These are phyloP conservation scores for Drosophila monieri DNA, from an alignment of 2,888 invertebrate genomes.

Conservation along the genomic window DNA sequence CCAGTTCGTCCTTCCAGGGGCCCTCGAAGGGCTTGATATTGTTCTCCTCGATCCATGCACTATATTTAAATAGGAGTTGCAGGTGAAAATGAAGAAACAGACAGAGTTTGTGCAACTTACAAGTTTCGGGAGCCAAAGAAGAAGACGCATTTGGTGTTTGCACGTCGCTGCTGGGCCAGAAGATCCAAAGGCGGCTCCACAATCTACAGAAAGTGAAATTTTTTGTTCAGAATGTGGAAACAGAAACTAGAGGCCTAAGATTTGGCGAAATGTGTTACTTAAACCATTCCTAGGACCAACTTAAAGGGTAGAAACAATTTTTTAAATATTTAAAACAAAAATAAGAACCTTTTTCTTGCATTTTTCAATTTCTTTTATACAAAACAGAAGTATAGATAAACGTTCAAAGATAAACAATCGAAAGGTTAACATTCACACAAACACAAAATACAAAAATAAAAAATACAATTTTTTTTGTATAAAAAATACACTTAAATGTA, in stretches of 20 bases:
- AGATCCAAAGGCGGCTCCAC: slow-evolving; percentile 91
- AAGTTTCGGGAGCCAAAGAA: slow-evolving; percentile 98
- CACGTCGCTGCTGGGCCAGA: slow-evolving; percentile 90
- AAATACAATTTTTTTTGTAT: background rate
- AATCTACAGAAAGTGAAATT: slow-evolving; percentile 84
- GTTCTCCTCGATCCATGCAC: slow-evolving; percentile 95
- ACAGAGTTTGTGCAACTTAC: slow-evolving; percentile 86
- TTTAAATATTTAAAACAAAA: background rate
- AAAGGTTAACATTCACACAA: background rate
- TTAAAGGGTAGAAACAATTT: too few species aligned
- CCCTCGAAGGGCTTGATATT: slow-evolving; percentile 93
- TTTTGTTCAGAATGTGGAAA: background rate
- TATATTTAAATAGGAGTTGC: slow-evolving; percentile 75
- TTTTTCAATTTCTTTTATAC: background rate
- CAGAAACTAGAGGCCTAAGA: background rate
- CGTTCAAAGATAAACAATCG: background rate
- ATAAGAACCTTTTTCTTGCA: background rate
- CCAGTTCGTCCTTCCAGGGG: slow-evolving; percentile 89
- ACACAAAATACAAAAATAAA: background rate
- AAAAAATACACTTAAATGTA: background rate
- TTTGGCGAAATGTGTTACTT: background rate
- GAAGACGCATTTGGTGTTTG: slow-evolving; percentile 92
- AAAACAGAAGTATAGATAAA: background rate
- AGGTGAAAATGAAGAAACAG: background rate
- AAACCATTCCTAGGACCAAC: background rate